These are phyloP conservation scores for Eledone cirrhosa DNA, from an alignment of 2,888 invertebrate genomes.

Conservation along the genomic window DNA sequence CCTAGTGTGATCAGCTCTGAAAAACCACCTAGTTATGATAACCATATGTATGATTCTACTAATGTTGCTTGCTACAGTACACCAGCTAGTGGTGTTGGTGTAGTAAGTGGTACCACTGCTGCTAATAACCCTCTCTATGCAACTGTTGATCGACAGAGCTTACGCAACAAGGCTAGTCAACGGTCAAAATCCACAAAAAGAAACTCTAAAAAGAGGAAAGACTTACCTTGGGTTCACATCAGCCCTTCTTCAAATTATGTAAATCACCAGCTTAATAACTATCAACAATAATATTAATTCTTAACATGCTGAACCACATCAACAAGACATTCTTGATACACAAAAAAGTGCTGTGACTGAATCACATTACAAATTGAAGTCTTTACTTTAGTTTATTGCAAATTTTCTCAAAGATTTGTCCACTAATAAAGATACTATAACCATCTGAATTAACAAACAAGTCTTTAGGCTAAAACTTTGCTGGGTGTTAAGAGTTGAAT, in stretches of 20 bases:
- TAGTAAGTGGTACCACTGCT: background rate
- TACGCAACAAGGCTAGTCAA: conserved; percentile 52
- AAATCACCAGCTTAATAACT: background rate
- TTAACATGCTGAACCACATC: no score
- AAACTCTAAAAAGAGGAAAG: conserved; percentile 43
- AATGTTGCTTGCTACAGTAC: background rate
- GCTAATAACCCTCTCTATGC: conserved; percentile 11
- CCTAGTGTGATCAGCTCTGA: conserved; percentile 16
- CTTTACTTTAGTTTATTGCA: no score
- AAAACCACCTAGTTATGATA: conserved; percentile 56
- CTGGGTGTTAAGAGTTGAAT: no score
- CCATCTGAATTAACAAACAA: no score
- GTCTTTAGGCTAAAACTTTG: no score
- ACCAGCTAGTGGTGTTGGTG: background rate
- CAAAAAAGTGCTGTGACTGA: no score
- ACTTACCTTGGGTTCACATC: conserved; percentile 60
- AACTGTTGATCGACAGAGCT: conserved; percentile 38
- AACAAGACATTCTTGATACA: no score
- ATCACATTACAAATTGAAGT: no score
- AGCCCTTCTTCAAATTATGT: conserved; percentile 47
- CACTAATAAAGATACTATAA: no score
- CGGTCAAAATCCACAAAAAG: conserved; percentile 45
- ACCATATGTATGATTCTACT: conserved; percentile 50
- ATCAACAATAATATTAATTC: background rate
- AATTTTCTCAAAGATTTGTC: no score